Evolutionary conservation across 2,797 vertebrate species (phyloP), one percentile per base, ranked within the genome.

Genomic region (Gallinago stenura): DNA sequence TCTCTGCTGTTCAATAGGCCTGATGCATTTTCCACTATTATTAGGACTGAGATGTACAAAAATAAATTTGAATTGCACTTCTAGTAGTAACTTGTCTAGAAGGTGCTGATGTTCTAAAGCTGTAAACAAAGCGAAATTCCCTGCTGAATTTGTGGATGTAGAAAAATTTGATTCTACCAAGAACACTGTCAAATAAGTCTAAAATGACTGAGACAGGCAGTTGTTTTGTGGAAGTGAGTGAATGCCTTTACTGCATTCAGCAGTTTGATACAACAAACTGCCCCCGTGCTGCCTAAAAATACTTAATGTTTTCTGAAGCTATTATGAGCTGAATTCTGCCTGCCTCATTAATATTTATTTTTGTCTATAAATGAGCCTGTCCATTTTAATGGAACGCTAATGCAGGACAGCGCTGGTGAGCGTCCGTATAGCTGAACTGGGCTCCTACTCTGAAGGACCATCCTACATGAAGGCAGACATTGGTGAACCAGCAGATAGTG

Each of bases 71-170:
- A 83, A 62, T 68, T 85, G 54, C 25, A 39, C 24, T 88, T 70
- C 57, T 83, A 54, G 43, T 88, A 83, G 53, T 78, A 91, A 83
- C 79, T 96, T 94, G n/a, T 81, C 65, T 88, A 57, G 87, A 48
- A 87, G 61, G 72, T 88, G 72, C 35, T 8, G 6, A 4, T 75
- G 35, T 88, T 95, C 65, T 83, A 46, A 87, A 86, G 41, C 71
- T 78, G 70, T 46, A 89, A 81, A 89, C 45, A 75, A 80, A 83
- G 56, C 0, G 6, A 90, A 58, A 87, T 88, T 95, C 91, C 79
- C 35, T 81, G 50, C 62, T 93, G 91, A 89, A 91, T 91, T 90
- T 91, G 70, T 83, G 80, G 91, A 81, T 82, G 91, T 83, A 81
- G 82, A 62, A 89, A 61, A 83, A 84, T 43, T 72, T 92, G 30